Evolutionary conservation across 2,113 vertebrate genomes (phyloP), one percentile per base, ranked within the genome.

Genomic region (Ploceus nigricollis): DNA sequence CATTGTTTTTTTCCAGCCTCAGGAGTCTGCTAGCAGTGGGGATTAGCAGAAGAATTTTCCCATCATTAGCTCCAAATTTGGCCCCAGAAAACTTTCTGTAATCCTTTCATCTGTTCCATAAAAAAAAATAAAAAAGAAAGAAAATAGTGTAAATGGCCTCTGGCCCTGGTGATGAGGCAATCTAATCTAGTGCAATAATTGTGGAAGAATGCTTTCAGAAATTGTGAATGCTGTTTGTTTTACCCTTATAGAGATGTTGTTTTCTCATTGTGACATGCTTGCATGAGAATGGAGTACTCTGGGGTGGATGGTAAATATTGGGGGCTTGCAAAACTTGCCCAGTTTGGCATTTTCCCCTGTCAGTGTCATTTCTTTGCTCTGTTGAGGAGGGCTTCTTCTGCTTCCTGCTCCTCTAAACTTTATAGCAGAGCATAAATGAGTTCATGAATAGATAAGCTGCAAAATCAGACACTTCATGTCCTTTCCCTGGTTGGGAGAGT

Each of bases 21-120:
- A 48, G 70, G 83, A 96, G 70, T 72, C 68, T 87, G 63, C 66
- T 80, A 88, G 87, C 84, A 93, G 53, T 86, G 87, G 82, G 87
- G 91, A 95, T 95, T 95, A 96, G 71, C 82, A 80, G 50, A 94
- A 95, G 91, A 94, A 95, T 97, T 96, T 97, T 95, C 95, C 93
- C 94, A 96, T 96, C 82, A 53, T 96, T 94, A 93, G 71, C 88
- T 94, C 84, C 82, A 86, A 90, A 82, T 95, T 93, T 91, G 85
- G 54, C 75, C 87, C 78, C 66, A 82, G 95, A 96, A 95, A 94
- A 61, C 87, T 80, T 90, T 79, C 78, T 96, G 91, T 93, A 86
- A 91, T 96, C 94, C 85, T 96, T 94, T 97, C 81, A 95, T 96
- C 87, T 96, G 81, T 91, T 95, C 72, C 35, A 72, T 64, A 6